phyloP scores from a whole-genome alignment of 2,797 vertebrate genomes.

The Schizopygopsis malacanthus region DNA sequence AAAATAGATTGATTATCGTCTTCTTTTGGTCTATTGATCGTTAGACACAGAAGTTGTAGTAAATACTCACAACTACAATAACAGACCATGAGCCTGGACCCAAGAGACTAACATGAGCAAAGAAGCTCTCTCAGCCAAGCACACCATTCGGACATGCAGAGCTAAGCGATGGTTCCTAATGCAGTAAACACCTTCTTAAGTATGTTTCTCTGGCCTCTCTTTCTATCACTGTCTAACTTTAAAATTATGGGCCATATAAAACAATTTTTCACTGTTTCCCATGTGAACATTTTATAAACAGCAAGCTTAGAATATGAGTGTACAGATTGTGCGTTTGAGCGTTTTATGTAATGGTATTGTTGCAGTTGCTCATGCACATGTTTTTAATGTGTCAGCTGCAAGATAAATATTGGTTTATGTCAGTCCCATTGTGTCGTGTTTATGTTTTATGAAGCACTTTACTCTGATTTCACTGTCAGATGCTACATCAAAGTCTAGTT shows the following conservation, averaged over 20 bases:
- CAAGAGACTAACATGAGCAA: slow-evolving; percentile 11
- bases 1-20: slow-evolving; percentile 31
- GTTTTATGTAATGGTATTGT: slow-evolving; percentile 15
- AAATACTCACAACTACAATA: slow-evolving; percentile 41
- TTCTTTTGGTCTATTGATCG: slow-evolving; percentile 39
- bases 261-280: not conserved
- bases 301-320: not conserved
- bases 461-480: slow-evolving; percentile 4
- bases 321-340: not conserved
- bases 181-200: slow-evolving; percentile 6
- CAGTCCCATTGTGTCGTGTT: not conserved
- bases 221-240: not conserved
- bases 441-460: slow-evolving; percentile 16
- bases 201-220: not conserved
- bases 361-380: not conserved
- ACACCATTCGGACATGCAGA: not conserved
- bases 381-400: not conserved
- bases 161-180: not conserved
- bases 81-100: slow-evolving; percentile 33
- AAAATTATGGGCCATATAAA: not conserved
- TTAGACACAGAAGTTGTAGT: slow-evolving; percentile 30
- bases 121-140: not conserved
- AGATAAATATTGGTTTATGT: slow-evolving; percentile 19
- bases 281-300: not conserved
- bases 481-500: slow-evolving; percentile 33